Percentiles rank a stretch among this genome's conserved stretches.
phyloP scores from a whole-genome alignment of 1,140 invertebrate genomes.

The Cyclina sinensis region DNA sequence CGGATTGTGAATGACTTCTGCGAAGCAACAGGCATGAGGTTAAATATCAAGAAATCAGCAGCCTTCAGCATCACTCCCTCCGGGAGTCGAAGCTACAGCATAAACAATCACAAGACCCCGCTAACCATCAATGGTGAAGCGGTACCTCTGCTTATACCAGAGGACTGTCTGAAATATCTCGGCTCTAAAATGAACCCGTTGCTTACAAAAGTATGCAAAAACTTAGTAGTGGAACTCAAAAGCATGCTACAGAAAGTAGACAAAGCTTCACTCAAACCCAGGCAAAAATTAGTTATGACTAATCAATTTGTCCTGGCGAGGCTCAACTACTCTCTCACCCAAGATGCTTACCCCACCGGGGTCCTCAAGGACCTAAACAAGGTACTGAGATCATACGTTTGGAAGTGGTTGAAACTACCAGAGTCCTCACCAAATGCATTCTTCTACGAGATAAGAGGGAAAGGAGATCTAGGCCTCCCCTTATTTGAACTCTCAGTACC shows the following conservation, averaged over 20 bases:
- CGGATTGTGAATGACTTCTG: no score
- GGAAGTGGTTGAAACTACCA: conserved; percentile 51
- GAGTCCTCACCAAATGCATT: conserved; percentile 5
- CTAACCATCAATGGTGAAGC: no score
- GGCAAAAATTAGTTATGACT: conserved; percentile 8
- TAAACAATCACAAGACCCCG: no score
- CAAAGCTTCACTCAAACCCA: no score
- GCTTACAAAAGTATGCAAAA: no score
- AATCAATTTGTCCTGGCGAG: conserved; percentile 43
- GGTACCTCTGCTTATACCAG: no score
- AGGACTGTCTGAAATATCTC: no score
- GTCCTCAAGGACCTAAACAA: conserved; percentile 27
- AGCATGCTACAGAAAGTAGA: no score
- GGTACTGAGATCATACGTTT: not conserved
- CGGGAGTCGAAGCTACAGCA: no score
- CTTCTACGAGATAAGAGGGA: conserved; percentile 1
- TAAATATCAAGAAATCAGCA: conserved; percentile 69
- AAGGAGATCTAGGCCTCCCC: conserved; percentile 52
- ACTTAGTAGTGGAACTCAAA: no score
- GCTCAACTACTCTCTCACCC: conserved; percentile 17
- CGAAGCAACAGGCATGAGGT: no score
- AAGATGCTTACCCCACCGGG: conserved; percentile 19
- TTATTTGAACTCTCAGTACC: conserved; percentile 6
- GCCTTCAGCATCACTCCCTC: conserved; percentile 56
- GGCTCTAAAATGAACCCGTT: conserved; percentile 49